Base-by-base conservation (phyloP, 2,888 invertebrate species). In the Lepetodrilus schrolli region DNA sequence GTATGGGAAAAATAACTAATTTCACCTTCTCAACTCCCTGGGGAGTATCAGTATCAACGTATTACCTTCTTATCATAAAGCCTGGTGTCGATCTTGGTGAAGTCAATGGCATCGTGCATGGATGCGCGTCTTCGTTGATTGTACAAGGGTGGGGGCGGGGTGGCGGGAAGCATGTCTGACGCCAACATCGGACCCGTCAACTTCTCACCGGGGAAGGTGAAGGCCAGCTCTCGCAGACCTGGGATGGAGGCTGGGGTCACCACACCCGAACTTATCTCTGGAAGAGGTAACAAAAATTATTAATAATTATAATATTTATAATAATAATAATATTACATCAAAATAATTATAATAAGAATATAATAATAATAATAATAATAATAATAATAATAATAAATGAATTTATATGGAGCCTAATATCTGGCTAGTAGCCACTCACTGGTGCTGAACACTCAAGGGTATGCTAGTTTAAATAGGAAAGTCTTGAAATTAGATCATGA, bases 41-140 rank as follows among this genome's bases (percentile, higher is more conserved):
- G n/a, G n/a, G n/a, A n/a, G n/a, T n/a, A n/a, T n/a, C n/a, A n/a
- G n/a, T n/a, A n/a, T n/a, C n/a, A n/a, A n/a, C n/a, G n/a, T n/a
- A n/a, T 72, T 77, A 88, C 88, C 84, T 84, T 84, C 75, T 85
- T 83, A 69, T 87, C 87, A 70, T 89, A 89, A 1, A 89, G 81
- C 23, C 85, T 82, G 4, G 88, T 83, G 85, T 89, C 88, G 21
- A 89, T 87, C 77, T 87, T 87, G 49, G 86, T 84, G 84, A 93
- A 93, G 86, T 93, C 94, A 79, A 94, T 90, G 80, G 93, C 93
- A 66, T 93, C 93, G 80, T 93, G 93, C 93, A 93, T 93, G 21
- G 93, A 88, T 7, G 89, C 88, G 49, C 87, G 70, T 23, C 88
- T 77, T 30, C 84, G 82, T 71, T 84, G 77, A 21, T 81, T 78